Evolutionary conservation across 2,888 invertebrate species (phyloP), one percentile per base, ranked within the genome.

Genomic region (Lordiphosa andalusiaca): DNA sequence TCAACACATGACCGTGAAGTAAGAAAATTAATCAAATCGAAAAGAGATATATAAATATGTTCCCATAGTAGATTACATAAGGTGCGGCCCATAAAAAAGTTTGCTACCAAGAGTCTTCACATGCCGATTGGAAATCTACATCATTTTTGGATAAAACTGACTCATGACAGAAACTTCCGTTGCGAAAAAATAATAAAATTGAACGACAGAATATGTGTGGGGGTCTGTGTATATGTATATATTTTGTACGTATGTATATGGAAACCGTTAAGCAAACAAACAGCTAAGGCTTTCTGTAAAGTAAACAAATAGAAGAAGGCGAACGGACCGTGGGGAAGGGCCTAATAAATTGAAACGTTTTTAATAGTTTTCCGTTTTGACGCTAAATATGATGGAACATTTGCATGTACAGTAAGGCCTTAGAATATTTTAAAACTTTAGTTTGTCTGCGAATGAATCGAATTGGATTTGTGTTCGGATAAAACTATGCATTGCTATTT

Each of bases 151-250:
- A 35, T 59, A 21, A 60, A 56, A 56, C 69, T 68, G 78, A 77
- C 67, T 76, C 76, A 76, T 82, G 77, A 66, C 78, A 64, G 41
- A 77, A 69, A 71, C 83, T 82, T 77, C 84, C 84, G 84, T 71
- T 77, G 78, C 71, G 58, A 73, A 84, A 67, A 75, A 73, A 59
- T 60, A 64, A 54, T 66, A 48, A 40, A 53, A 67, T 53, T 30
- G 30, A 30, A 30, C 30, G 30, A 30, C 30, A 30, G 30, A 30
- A 53, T 19, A 49, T 13, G 21, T 12, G 13, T 40, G 42, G 23
- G 42, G 37, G 44, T 46, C 6, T 47, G 25, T 30, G 12, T 38
- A 12, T 50, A 47, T 51, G 5, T 36, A 10, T 38, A 9, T 35
- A 25, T 37, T n/a, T 37, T 33, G 30, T 30, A 25, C 37, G 23